phyloP scores from a whole-genome alignment of 2,797 vertebrate genomes.

The Intellagama lesueurii region DNA sequence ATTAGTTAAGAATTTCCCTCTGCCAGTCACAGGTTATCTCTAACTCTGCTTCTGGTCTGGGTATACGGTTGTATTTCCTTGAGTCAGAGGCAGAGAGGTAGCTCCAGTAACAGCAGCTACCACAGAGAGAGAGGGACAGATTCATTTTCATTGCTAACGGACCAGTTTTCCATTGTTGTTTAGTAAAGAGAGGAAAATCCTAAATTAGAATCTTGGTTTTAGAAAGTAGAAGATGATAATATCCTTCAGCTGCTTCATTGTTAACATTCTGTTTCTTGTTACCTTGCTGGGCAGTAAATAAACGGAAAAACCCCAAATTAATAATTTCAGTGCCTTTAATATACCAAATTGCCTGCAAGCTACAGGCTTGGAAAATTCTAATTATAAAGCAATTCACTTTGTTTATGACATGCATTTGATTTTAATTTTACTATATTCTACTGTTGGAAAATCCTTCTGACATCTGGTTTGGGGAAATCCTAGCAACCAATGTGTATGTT shows the following conservation, averaged over 20 bases:
- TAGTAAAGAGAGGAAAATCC: conserved; percentile 45
- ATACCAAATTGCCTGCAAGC: conserved; percentile 53
- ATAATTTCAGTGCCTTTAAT: conserved; percentile 67
- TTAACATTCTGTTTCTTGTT: conserved; percentile 36
- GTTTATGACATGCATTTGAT: conserved; percentile 69
- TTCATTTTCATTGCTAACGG: conserved; percentile 9
- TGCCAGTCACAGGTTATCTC: no score
- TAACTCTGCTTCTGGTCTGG: no score
- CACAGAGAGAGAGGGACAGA: not conserved
- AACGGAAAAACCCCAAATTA: conserved; percentile 58
- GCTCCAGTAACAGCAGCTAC: not conserved
- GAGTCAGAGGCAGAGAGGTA: not conserved
- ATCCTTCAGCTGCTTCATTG: conserved; percentile 31
- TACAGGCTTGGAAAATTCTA: conserved; percentile 59
- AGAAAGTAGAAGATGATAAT: conserved; percentile 22
- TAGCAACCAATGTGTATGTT: conserved; percentile 52
- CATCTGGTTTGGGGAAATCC: conserved; percentile 70
- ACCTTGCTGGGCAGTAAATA: conserved; percentile 48
- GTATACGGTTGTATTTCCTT: not conserved
- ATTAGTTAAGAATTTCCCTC: no score
- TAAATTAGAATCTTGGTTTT: conserved; percentile 36
- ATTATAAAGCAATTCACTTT: conserved; percentile 58
- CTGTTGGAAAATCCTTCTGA: conserved; percentile 66
- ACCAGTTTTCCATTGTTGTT: conserved; percentile 19
- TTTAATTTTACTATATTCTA: conserved; percentile 66